phyloP scores from a whole-genome alignment of 1,140 invertebrate genomes.

The Drosophila simulans region DNA sequence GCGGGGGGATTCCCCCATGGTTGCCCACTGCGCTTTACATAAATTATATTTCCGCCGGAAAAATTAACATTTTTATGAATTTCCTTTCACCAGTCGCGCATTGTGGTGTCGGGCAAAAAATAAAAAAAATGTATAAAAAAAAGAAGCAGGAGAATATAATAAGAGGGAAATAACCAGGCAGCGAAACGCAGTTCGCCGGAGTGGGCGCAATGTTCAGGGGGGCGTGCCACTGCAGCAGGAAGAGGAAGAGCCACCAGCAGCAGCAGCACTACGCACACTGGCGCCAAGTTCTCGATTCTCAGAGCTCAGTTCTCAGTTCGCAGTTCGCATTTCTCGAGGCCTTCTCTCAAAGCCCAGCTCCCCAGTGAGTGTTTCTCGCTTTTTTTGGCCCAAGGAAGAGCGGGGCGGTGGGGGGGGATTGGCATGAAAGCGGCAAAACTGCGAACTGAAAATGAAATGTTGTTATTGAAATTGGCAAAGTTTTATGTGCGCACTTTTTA shows the following conservation, averaged over 20 bases:
- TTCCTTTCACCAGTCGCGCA: conserved; percentile 76
- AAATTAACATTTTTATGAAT: conserved; percentile 84
- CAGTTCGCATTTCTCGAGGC: conserved; percentile 23
- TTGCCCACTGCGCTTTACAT: conserved; percentile 81
- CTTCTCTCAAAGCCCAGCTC: conserved; percentile 42
- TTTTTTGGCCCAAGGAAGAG: conserved; percentile 6
- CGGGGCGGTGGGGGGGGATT: neutral
- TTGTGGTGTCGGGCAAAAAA: conserved; percentile 63
- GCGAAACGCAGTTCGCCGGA: conserved; percentile 25
- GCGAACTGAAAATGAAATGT: conserved; percentile 76
- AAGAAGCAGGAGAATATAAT: conserved; percentile 3
- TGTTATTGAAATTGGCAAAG: conserved; percentile 82
- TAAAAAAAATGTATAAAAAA: conserved; percentile 7
- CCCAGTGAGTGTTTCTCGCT: conserved; percentile 59
- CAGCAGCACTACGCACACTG: conserved; percentile 62
- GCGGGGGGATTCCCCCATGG: conserved; percentile 43
- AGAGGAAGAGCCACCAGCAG: conserved; percentile 39
- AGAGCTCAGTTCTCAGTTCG: conserved; percentile 9
- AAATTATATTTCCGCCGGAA: conserved; percentile 83
- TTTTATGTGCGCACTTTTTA: conserved; percentile 78
- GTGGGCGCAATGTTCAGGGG: conserved; percentile 14
- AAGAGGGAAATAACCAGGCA: conserved; percentile 26
- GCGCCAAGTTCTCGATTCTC: conserved; percentile 54
- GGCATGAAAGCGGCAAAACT: conserved; percentile 21
- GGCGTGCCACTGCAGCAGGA: conserved; percentile 31